phyloP scores from a whole-genome alignment of 2,113 vertebrate genomes.

The Nyctereutes procyonoides region DNA sequence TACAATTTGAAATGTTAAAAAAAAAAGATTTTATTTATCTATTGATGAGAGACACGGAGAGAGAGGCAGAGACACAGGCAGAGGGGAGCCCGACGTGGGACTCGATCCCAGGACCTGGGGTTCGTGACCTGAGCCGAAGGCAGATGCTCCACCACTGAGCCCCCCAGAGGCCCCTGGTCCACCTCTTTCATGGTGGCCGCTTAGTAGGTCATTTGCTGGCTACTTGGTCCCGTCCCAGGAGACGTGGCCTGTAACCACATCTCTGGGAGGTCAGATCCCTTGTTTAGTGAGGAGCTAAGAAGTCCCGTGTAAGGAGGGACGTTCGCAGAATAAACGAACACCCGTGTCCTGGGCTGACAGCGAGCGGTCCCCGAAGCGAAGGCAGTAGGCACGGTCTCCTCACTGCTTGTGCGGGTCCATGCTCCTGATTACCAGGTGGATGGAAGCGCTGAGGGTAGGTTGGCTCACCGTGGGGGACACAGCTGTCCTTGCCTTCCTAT shows the following conservation, averaged over 20 bases:
- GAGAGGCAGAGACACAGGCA: too few species aligned
- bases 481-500: neutral
- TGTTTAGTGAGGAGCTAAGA: neutral
- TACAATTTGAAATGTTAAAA: too few species aligned
- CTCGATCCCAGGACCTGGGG: too few species aligned
- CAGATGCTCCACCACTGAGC: too few species aligned
- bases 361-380: neutral
- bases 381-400: neutral
- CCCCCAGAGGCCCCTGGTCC: too few species aligned
- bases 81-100: too few species aligned
- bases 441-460: neutral
- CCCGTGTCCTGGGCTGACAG: rapidly evolving
- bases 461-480: neutral
- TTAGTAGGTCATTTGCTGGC: neutral
- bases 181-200: neutral
- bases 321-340: neutral
- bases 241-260: neutral
- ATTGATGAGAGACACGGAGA: too few species aligned
- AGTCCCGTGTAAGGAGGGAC: neutral
- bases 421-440: neutral
- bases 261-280: neutral
- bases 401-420: rapidly evolving
- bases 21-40: too few species aligned
- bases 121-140: too few species aligned
- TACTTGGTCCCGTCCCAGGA: neutral